Conservation (phyloP, 2,888 invertebrate genomes). For the Eumerus sabulonum region DNA sequence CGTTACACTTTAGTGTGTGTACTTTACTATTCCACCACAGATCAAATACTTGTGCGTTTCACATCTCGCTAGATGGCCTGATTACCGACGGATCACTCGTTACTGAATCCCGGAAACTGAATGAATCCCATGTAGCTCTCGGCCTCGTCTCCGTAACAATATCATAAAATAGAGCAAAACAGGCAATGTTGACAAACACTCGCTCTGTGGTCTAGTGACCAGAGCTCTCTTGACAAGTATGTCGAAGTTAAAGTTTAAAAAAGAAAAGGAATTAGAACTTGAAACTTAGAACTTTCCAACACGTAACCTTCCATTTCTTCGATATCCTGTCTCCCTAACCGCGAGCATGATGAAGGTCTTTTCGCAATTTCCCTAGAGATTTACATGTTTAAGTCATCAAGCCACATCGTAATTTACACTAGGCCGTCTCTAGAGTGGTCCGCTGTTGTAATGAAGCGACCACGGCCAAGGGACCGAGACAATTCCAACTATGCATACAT, state of each 20-base stretch:
- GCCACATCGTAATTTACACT: conserved; percentile 59
- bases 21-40: no score
- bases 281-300: conserved; percentile 9
- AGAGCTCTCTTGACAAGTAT: conserved; percentile 40
- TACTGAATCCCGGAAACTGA: no score
- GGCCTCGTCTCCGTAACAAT: no score
- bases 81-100: no score
- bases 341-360: conserved; percentile 1
- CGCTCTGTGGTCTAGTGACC: conserved; percentile 25
- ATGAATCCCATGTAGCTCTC: no score
- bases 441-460: conserved; percentile 35
- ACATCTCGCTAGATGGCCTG: no score
- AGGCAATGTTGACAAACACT: not conserved
- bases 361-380: conserved; percentile 39
- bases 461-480: conserved; percentile 21
- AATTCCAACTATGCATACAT: no score
- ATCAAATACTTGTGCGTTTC: no score
- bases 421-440: conserved; percentile 44
- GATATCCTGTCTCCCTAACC: no score
- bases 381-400: conserved; percentile 48
- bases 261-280: conserved; percentile 6
- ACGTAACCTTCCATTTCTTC: conserved; percentile 28
- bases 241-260: no score
- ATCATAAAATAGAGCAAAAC: not conserved
- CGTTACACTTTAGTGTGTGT: no score